These are phyloP conservation scores for Dyspetes luteomarginatus DNA, from an alignment of 2,888 invertebrate species.

Conservation along the genomic window DNA sequence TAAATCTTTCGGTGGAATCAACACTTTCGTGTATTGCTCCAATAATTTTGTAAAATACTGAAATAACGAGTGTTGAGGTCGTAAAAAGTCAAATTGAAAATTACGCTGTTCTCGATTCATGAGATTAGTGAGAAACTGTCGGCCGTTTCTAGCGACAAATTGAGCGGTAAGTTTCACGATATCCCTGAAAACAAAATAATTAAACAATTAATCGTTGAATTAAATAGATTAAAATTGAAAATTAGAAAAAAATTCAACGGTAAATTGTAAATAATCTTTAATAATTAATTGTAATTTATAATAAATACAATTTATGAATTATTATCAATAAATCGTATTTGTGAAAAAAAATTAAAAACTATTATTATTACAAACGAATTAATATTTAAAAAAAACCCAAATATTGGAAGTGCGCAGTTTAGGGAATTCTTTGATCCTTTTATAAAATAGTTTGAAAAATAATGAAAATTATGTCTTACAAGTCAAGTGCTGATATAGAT, in stretches of 20 bases:
- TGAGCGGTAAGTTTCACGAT: conserved; percentile 99
- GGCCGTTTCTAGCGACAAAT: conserved; percentile 99
- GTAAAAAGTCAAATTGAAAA: conserved; percentile 99
- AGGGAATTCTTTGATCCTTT: no score
- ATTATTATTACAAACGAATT: no score
- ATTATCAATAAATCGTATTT: no score
- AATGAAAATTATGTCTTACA: conserved; percentile 85
- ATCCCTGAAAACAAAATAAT: conserved; percentile 91
- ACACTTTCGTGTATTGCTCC: conserved; percentile 99
- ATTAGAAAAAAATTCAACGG: conserved; percentile 29
- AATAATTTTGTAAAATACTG: conserved; percentile 99
- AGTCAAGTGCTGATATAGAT: conserved; percentile 98
- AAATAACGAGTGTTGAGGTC: conserved; percentile 99
- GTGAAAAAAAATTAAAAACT: no score
- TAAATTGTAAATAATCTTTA: background rate
- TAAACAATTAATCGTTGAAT: background rate
- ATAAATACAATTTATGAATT: no score
- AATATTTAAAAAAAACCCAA: conserved; percentile 38
- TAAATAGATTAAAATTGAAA: no score
- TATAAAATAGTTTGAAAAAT: conserved; percentile 9
- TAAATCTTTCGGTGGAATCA: conserved; percentile 97
- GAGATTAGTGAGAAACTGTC: conserved; percentile 98
- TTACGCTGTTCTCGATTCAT: conserved; percentile 99
- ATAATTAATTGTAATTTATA: no score
- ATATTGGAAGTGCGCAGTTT: no score